Conservation (phyloP, 2,888 invertebrate species). For the Eupsilia transversa region DNA sequence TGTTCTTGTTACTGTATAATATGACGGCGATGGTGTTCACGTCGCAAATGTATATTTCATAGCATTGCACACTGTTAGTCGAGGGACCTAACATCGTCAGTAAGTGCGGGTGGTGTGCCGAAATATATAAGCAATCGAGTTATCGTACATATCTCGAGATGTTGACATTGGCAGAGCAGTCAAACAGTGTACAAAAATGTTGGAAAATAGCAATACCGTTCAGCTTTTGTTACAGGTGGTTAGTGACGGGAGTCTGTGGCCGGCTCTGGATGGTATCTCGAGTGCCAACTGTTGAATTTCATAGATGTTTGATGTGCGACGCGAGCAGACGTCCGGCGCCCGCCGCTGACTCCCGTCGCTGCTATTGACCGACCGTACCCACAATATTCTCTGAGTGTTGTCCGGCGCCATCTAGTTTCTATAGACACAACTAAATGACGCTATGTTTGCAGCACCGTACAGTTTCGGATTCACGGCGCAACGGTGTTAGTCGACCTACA, state of each 20-base stretch:
- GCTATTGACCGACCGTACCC: constrained; percentile 61
- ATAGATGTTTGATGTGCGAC: constrained; percentile 19
- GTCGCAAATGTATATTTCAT: constrained; percentile 57
- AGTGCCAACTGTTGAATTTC: constrained; percentile 41
- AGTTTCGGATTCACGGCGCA: constrained; percentile 68
- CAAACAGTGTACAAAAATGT: constrained; percentile 66
- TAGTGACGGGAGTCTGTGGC: constrained; percentile 57
- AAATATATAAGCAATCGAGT: constrained; percentile 54
- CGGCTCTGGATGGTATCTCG: constrained; percentile 31
- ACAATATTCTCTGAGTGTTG: constrained; percentile 60
- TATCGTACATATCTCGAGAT: constrained; percentile 64
- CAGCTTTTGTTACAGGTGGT: constrained; percentile 57
- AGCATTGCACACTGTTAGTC: constrained; percentile 60
- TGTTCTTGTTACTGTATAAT: constrained; percentile 62
- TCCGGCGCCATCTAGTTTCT: constrained; percentile 66
- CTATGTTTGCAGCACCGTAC: constrained; percentile 58
- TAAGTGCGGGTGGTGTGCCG: constrained; percentile 62
- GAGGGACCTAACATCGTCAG: constrained; percentile 56
- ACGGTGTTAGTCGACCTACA: constrained; percentile 82
- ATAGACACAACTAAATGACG: constrained; percentile 63
- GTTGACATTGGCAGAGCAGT: constrained; percentile 61
- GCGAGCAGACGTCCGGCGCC: constrained; percentile 30
- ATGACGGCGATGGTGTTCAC: constrained; percentile 60
- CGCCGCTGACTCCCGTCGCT: constrained; percentile 52
- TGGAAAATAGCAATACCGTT: constrained; percentile 62